A percentile compares a stretch with the other conserved stretches of the same genome.
These are phyloP conservation scores for Xyliphius kryptos DNA, from an alignment of 2,113 vertebrate genomes.

Conservation along the genomic window DNA sequence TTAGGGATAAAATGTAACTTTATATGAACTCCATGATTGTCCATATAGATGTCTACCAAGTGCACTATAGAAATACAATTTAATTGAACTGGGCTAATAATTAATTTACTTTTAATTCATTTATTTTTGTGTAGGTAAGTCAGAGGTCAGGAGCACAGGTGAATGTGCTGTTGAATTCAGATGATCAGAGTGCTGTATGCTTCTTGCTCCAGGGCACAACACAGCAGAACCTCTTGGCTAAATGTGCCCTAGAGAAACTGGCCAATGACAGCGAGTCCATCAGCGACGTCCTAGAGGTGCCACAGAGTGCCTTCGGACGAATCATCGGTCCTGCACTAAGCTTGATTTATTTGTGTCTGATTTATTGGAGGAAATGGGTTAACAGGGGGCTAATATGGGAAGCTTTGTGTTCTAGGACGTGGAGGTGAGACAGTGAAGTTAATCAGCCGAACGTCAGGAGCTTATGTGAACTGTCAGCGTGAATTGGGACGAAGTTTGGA, in stretches of 20 bases:
- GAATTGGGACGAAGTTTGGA: conserved; percentile 39
- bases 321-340: conserved; percentile 85
- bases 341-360: no score
- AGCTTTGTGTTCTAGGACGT: conserved; percentile 62
- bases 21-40: no score
- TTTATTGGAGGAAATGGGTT: no score
- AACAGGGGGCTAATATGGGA: no score
- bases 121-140: conserved; percentile 70
- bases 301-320: conserved; percentile 72
- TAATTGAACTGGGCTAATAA: no score
- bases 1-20: no score
- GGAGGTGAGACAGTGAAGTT: conserved; percentile 75
- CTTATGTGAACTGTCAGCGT: conserved; percentile 67
- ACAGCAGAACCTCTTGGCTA: conserved; percentile 72
- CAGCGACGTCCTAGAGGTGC: conserved; percentile 69
- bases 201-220: conserved; percentile 77
- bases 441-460: conserved; percentile 75
- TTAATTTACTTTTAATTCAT: no score
- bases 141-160: conserved; percentile 73
- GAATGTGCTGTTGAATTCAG: conserved; percentile 43
- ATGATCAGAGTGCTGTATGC: conserved; percentile 42
- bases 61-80: no score
- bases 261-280: conserved; percentile 61
- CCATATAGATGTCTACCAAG: no score
- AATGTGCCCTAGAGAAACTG: conserved; percentile 70